Base-by-base conservation (phyloP, 2,113 vertebrate genomes). In the Apus apus region DNA sequence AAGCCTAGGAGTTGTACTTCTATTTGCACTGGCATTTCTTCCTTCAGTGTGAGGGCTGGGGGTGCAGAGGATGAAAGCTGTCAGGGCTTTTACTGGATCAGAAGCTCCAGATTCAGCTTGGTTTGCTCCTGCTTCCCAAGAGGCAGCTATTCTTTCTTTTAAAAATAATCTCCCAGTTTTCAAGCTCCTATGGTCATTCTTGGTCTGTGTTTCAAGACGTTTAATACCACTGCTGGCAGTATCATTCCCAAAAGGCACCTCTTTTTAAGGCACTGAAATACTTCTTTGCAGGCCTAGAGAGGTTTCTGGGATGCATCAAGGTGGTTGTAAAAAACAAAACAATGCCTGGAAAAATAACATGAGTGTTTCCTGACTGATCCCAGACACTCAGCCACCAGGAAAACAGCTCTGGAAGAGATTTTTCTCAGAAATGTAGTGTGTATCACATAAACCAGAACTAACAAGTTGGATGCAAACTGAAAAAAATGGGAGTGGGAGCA, bases 11-110 rank as follows among this genome's bases (percentile, higher is more conserved):
- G 15, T 32, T 1, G 1, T 54, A 32, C 58, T 88, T 94, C 60
- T 43, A 73, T 64, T 53, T 78, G 61, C 57, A 71, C 22, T 34
- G 43, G 62, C 58, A 68, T 40, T 26, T 7, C 18, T 83, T 70
- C 56, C 56, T 66, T 45, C 0, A 2, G 29, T 1, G 0, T 22
- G 25, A 79, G 34, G 72, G 51, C 30, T 3, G 2, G 18, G 32
- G 27, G 21, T 56, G 58, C 54, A 73, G 30, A 58, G 11, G 7
- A 77, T 1, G 5, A 83, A 50, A 54, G 54, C 61, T 79, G 60
- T n/a, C 26, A 66, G 34, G 45, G 38, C 17, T 67, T 79, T 68
- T 65, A 72, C n/a, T 62, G 30, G 3, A 65, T 16, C 66, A 68
- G 76, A 46, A 93, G 32, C 57, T 87, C 48, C 38, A 67, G n/a